Conservation (phyloP, 2,113 vertebrate species). For the Cromileptes altivelis region DNA sequence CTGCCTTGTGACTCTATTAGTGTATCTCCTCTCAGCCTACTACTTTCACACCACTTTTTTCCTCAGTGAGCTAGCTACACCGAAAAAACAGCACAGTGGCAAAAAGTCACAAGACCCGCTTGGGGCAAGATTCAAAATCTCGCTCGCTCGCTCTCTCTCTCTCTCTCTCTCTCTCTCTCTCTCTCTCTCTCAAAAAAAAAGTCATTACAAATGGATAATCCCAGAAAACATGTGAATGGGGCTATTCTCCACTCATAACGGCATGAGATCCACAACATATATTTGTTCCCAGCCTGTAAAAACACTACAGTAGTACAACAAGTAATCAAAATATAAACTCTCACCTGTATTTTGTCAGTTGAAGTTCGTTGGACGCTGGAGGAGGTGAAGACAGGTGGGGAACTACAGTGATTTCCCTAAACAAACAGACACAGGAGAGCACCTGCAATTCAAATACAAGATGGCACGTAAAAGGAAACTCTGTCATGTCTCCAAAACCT, state of each 20-base stretch:
- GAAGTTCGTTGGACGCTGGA: slow-evolving; percentile 57
- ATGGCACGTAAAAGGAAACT: slow-evolving; percentile 39
- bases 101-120: slow-evolving; percentile 68
- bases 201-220: slow-evolving; percentile 7
- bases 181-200: background rate
- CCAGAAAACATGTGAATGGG: slow-evolving; percentile 30
- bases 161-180: too few relatives aligned
- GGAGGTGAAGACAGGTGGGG: slow-evolving; percentile 48
- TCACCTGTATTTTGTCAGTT: slow-evolving; percentile 74
- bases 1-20: slow-evolving; percentile 76
- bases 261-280: slow-evolving; percentile 4
- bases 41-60: slow-evolving; percentile 31
- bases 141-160: too few relatives aligned
- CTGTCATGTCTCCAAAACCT: slow-evolving; percentile 31
- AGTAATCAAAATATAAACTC: slow-evolving; percentile 23
- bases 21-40: slow-evolving; percentile 50
- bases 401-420: slow-evolving; percentile 84
- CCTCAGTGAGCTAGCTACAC: slow-evolving; percentile 22
- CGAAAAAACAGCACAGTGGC: slow-evolving; percentile 7
- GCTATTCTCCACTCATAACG: background rate
- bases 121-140: slow-evolving; percentile 9
- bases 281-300: slow-evolving; percentile 4
- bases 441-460: slow-evolving; percentile 77
- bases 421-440: slow-evolving; percentile 75
- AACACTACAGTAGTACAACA: background rate